Conservation (phyloP, 2,113 vertebrate genomes). For the Cyprinodon variegatus region DNA sequence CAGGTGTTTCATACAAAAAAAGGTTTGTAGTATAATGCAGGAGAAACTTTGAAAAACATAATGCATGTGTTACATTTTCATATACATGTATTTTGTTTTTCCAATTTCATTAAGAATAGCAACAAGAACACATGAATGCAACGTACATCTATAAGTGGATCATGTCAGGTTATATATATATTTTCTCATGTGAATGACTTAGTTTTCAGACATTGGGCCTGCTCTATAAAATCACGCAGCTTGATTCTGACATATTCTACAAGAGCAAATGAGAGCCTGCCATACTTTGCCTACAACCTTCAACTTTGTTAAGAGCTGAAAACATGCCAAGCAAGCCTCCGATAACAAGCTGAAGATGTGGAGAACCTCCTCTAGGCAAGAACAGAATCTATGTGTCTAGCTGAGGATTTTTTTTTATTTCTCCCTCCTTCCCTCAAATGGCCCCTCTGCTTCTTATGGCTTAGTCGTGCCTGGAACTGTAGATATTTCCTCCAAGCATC, state of each 20-base stretch:
- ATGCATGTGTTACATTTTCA: background rate
- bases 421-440: constrained; percentile 44
- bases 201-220: constrained; percentile 21
- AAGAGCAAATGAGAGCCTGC: constrained; percentile 66
- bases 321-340: constrained; percentile 65
- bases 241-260: constrained; percentile 60
- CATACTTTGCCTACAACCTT: constrained; percentile 69
- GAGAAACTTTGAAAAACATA: background rate
- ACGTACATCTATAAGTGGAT: background rate
- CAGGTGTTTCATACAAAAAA: constrained; percentile 50
- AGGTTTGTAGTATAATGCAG: constrained; percentile 15
- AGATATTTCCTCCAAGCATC: constrained; percentile 65
- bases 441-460: constrained; percentile 48
- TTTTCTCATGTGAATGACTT: background rate
- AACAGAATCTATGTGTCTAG: constrained; percentile 55
- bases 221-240: constrained; percentile 44
- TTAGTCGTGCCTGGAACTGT: constrained; percentile 49
- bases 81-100: background rate
- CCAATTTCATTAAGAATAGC: background rate
- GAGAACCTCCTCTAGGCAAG: constrained; percentile 72
- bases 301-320: constrained; percentile 58
- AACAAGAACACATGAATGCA: background rate
- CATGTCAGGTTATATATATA: background rate
- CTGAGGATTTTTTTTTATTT: constrained; percentile 49
- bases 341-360: constrained; percentile 71